A percentile compares a stretch with the other conserved stretches of the same genome.
phyloP scores from a whole-genome alignment of 2,888 invertebrate species.

The Erebia ligea region DNA sequence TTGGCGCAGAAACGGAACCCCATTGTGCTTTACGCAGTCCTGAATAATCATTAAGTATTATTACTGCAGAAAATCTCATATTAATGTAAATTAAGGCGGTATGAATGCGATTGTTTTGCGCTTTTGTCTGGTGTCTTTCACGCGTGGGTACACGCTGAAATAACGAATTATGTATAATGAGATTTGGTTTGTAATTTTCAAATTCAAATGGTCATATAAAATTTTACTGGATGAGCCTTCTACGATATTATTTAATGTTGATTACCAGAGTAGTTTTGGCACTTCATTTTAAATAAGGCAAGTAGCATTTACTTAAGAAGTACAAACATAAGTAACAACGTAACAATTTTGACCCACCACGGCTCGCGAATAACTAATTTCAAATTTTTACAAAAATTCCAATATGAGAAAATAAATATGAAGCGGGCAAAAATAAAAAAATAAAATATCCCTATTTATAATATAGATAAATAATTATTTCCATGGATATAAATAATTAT shows the following conservation, averaged over 20 bases:
- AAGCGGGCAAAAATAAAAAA: no score
- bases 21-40: slow-evolving; percentile 66
- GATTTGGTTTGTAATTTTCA: slow-evolving; percentile 13
- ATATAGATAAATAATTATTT: no score
- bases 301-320: no score
- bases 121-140: slow-evolving; percentile 48
- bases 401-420: no score
- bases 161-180: slow-evolving; percentile 17
- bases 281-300: no score
- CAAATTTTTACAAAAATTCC: no score
- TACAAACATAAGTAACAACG: no score
- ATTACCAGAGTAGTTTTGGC: no score
- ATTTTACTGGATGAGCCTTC: not conserved
- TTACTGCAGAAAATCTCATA: slow-evolving; percentile 74
- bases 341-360: no score
- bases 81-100: slow-evolving; percentile 72
- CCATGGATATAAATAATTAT: no score
- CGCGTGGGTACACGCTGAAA: slow-evolving; percentile 38
- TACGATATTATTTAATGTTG: not conserved
- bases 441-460: no score
- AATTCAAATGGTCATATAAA: not conserved
- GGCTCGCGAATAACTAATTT: no score
- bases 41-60: slow-evolving; percentile 72
- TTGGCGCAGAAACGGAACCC: slow-evolving; percentile 71
- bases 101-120: slow-evolving; percentile 66